Percentiles rank a stretch among this genome's conserved stretches.
These are phyloP conservation scores for Ichneumoninae sp. DNA, from an alignment of 2,888 invertebrate genomes.

Conservation along the genomic window DNA sequence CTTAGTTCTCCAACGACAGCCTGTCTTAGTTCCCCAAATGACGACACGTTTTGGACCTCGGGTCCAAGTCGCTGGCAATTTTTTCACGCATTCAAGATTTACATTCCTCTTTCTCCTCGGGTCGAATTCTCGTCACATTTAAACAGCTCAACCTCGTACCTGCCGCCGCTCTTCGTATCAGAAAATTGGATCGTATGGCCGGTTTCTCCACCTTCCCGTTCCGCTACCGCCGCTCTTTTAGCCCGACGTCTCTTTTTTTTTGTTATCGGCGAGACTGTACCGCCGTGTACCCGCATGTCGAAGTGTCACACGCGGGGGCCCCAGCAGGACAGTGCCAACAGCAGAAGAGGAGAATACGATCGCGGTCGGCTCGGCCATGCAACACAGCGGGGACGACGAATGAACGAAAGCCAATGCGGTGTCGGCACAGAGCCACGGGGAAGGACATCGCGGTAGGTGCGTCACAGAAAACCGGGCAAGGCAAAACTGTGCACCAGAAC, in stretches of 20 bases:
- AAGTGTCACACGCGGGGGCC: slow-evolving; percentile 68
- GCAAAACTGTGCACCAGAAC: slow-evolving; percentile 7
- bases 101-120: background rate
- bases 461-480: slow-evolving; percentile 2
- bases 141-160: background rate
- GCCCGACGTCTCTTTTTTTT: slow-evolving; percentile 60
- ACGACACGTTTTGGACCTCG: no score
- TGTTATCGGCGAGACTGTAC: slow-evolving; percentile 75
- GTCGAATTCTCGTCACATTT: slow-evolving; percentile 10
- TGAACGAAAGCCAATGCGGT: slow-evolving; percentile 7
- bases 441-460: slow-evolving; percentile 16
- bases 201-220: slow-evolving; percentile 30
- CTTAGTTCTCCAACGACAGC: background rate
- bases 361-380: slow-evolving; percentile 33
- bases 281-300: slow-evolving; percentile 68
- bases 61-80: background rate
- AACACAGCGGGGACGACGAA: background rate
- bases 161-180: slow-evolving; percentile 70
- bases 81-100: background rate
- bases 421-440: background rate
- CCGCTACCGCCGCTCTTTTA: slow-evolving; percentile 27
- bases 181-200: slow-evolving; percentile 78
- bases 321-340: slow-evolving; percentile 56
- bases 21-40: background rate
- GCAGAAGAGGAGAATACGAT: slow-evolving; percentile 62